Evolutionary conservation across 2,888 invertebrate species (phyloP).

Genomic region (Pimpla rufipes): DNA sequence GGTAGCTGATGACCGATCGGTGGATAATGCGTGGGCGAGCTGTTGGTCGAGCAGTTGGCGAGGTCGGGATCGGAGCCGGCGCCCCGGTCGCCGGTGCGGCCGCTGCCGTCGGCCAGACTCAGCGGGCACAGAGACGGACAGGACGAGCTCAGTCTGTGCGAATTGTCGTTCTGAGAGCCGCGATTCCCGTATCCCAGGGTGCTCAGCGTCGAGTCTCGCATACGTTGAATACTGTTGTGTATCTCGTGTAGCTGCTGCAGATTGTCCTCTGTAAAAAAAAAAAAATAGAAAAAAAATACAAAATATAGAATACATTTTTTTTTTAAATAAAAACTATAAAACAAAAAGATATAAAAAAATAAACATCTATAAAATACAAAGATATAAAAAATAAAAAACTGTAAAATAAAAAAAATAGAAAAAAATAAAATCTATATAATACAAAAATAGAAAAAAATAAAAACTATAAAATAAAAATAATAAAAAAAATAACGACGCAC

Average conservation of each 20-base stretch:
- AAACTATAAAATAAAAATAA: no score
- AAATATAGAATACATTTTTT: background rate
- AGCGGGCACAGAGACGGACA: constrained; percentile 89
- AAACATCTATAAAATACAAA: no score
- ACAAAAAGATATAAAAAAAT: no score
- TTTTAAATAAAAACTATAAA: no score
- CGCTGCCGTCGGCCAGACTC: constrained; percentile 72
- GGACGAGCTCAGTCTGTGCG: constrained; percentile 90
- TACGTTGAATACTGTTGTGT: constrained; percentile 92
- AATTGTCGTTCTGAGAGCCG: constrained; percentile 80
- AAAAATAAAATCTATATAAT: no score
- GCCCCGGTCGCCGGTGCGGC: constrained; percentile 82
- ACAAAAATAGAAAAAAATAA: no score
- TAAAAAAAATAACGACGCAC: constrained; percentile 47
- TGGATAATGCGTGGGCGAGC: constrained; percentile 86
- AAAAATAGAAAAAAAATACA: constrained; percentile 71
- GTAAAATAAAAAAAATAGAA: no score
- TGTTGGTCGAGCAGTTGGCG: constrained; percentile 85
- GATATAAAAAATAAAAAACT: no score
- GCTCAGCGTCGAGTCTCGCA: constrained; percentile 89
- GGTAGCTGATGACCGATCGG: constrained; percentile 84
- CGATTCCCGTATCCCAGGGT: constrained; percentile 79
- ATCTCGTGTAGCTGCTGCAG: constrained; percentile 91
- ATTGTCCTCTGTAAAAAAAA: constrained; percentile 88
- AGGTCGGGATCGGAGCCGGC: constrained; percentile 86